Base-by-base conservation (phyloP, 2,888 invertebrate species). In the Mellilla xanthometata region DNA sequence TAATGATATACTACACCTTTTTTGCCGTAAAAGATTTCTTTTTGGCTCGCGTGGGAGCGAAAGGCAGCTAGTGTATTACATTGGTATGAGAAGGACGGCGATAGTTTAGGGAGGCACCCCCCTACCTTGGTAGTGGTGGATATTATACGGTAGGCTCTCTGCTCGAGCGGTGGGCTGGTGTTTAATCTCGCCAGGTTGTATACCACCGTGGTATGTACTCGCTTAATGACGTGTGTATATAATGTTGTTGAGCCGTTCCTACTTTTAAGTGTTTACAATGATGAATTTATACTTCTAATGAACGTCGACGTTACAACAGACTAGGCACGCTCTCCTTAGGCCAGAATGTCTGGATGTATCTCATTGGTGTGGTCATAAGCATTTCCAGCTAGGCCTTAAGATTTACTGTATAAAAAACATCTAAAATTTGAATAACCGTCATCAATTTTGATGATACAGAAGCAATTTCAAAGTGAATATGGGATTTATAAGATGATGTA, bases 1-100 rank as follows among this genome's bases (percentile, higher is more conserved):
- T 87, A 86, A 88, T 88, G 84, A 87, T 85, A 81, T 83, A 80
- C 75, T 76, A 81, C 83, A 82, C 78, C 76, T 83, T 79, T 76
- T 73, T 70, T 69, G 69, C 60, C 64, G 65, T 78, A 81, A 86
- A 81, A 82, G 72, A 78, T 76, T 86, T 83, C 65, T 78, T 82
- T 83, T 76, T 67, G 59, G 62, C 62, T 54, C 33, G n/a, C 44
- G 76, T 52, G 63, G 8, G 72, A 76, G 54, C 1, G 64, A 46
- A 76, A 75, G 11, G 52, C 22, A 2, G 6, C 2, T 40, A 53
- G 38, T 15, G 1, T 8, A 5, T 3, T n/a, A 13, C 1, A 9
- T 1, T 29, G 2, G 62, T 31, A 60, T 6, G 55, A 60, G 58
- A 31, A 60, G 39, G 76, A 71, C 27, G 56, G 52, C 28, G 27